Evolutionary conservation across 2,113 vertebrate genomes (phyloP).

Genomic region (Romanogobio albipinnatus): DNA sequence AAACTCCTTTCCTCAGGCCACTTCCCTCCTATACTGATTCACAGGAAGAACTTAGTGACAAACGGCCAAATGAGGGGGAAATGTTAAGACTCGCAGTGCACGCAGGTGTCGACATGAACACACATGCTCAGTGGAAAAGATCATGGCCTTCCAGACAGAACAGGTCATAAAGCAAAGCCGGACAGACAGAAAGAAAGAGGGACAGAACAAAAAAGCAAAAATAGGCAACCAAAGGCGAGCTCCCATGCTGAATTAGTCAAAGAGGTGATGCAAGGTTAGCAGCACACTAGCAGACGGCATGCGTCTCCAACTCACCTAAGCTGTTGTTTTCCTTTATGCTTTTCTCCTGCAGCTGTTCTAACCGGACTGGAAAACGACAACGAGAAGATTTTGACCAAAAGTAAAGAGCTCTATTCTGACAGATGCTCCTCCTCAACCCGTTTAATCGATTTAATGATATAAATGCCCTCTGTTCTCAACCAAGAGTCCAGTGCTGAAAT

Average conservation of each 20-base stretch:
- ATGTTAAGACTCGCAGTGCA: not conserved
- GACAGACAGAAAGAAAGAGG: conserved; percentile 46
- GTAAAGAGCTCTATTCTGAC: not conserved
- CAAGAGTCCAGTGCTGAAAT: not conserved
- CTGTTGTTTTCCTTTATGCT: conserved; percentile 97
- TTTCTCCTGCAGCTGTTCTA: conserved; percentile 99
- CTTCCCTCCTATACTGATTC: not conserved
- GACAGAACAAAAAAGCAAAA: conserved; percentile 41
- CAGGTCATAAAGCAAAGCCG: conserved; percentile 19
- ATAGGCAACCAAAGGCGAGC: conserved; percentile 48
- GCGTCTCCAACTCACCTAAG: conserved; percentile 86
- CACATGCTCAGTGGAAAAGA: conserved; percentile 24
- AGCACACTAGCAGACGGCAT: conserved; percentile 22
- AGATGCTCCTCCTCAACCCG: not conserved
- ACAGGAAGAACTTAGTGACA: not conserved
- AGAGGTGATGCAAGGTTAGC: conserved; percentile 60
- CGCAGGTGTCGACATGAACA: not conserved
- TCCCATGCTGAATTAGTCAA: conserved; percentile 61
- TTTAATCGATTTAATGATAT: too few species aligned
- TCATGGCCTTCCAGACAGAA: conserved; percentile 22
- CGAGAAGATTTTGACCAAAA: conserved; percentile 79
- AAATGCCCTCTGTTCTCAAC: too few species aligned
- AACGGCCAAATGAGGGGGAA: not conserved
- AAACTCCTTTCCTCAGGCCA: not conserved
- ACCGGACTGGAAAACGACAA: conserved; percentile 92